Base-by-base conservation (phyloP, 2,113 vertebrate genomes). In the Nipponia nippon region DNA sequence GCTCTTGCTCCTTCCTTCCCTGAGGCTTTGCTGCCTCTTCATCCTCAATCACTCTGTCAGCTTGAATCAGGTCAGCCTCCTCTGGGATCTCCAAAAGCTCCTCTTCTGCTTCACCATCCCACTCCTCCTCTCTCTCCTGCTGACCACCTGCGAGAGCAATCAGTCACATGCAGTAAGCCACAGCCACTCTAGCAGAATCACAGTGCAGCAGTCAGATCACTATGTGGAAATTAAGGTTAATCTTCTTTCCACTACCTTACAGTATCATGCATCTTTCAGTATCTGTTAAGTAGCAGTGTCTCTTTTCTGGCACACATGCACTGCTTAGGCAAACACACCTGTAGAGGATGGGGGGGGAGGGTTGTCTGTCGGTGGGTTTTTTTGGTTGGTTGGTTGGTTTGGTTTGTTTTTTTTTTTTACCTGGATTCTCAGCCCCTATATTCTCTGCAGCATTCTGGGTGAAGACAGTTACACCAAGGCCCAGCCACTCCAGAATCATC, bases 1-100 rank as follows among this genome's bases (percentile, higher is more conserved):
- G 94, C 40, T 98, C 95, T 29, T 97, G 95, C 36, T 90, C 86
- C 79, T 92, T 97, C 76, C 69, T 96, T 14, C 77, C 93, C 55
- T 79, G 89, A 25, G 92, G 76, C 61, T 44, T 83, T 70, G 73
- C 71, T 70, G 66, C 90, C 26, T 97, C 98, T 55, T 98, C 96
- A 83, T 98, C 98, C 14, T 99, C 99, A 77, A 99, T 98, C 47
- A 99, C 91, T 50, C 99, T 98, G 46, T 99, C 99, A 10, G 97
- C 98, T 97, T 99, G 98, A 92, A 99, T 99, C 96, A 99, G 95
- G 65, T 98, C 99, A 4, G 99, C 99, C 93, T 99, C 99, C 95
- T 99, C 99, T 21, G 97, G 89, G 6, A 99, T 98, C 21, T 98
- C 95, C 44, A 99, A 98, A 96, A 99, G 94, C 3, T 98, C 98